Base-by-base conservation (phyloP, 2,113 vertebrate genomes). In the Blennius ocellaris region DNA sequence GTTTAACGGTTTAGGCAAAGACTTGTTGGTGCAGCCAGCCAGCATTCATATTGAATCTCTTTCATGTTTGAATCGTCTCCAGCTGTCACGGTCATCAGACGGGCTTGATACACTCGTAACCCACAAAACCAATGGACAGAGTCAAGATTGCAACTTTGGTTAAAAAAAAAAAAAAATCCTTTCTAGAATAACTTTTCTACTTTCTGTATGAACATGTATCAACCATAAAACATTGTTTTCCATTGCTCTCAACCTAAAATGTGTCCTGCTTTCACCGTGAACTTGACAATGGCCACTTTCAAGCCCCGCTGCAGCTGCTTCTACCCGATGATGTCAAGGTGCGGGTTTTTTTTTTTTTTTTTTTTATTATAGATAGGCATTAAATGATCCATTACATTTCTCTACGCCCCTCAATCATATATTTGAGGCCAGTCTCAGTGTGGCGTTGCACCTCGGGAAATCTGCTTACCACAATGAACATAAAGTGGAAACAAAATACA, bases 141-240 rank as follows among this genome's bases (percentile, higher is more conserved):
- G 21, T 30, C 21, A 30, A 30, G 21, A 30, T 30, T 30, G 21
- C 21, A 5, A 41, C 6, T 11, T 30, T 48, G 59, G 37, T 60
- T 43, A 40, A 40, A 9, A 56, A 57, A 64, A 2, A 30, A 2
- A 30, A 30, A 30, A 30, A 30, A 30, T 30, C 21, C 21, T 30
- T 69, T 17, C n/a, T 66, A 37, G 40, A 47, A 37, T 30, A 49
- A 8, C 43, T 71, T 37, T 68, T 41, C 51, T 72, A 12, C 50
- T 52, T 68, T 78, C 12, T 60, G 59, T 21, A 50, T 38, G 41
- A 41, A 9, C 8, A 21, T 62, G 63, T 38, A 65, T 37, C 38
- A 43, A 16, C 60, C 30, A 11, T 58, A 3, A 60, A 55, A 44
- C 36, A 9, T 30, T 1, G n/a, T 48, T 3, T 41, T 3, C 53